A percentile compares a stretch with the other conserved stretches of the same genome.
These are phyloP conservation scores for Bellardia pandia DNA, from an alignment of 2,888 invertebrate species.

Conservation along the genomic window DNA sequence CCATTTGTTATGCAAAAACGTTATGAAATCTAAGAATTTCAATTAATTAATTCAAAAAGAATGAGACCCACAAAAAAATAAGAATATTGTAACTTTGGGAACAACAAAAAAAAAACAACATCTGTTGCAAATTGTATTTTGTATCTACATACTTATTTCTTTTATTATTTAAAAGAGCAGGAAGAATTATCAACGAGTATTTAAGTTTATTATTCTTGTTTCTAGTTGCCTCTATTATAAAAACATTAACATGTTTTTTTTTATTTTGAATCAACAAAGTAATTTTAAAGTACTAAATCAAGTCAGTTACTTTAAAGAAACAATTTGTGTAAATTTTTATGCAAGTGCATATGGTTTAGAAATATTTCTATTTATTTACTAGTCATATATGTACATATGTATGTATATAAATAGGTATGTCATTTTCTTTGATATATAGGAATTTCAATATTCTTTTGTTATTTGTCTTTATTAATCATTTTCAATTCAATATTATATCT, in stretches of 20 bases:
- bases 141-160: neutral
- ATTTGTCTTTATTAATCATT: conserved; percentile 38
- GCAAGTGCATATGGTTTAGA: conserved; percentile 3
- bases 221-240: neutral
- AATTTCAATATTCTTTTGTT: conserved; percentile 46
- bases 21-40: neutral
- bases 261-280: conserved; percentile 7
- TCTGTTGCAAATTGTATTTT: neutral
- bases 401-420: neutral
- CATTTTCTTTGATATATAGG: neutral
- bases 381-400: neutral
- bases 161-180: conserved; percentile 43
- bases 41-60: conserved; percentile 8
- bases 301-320: conserved; percentile 3
- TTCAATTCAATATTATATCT: conserved; percentile 12
- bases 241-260: conserved; percentile 16
- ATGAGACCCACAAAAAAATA: neutral
- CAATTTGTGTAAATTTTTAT: neutral
- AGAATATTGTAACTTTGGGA: conserved; percentile 19
- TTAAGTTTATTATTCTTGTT: conserved; percentile 26
- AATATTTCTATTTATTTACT: conserved; percentile 1
- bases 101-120: conserved; percentile 25
- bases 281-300: conserved; percentile 25
- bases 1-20: conserved; percentile 5
- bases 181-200: conserved; percentile 57